Conservation (phyloP, 2,113 vertebrate species). For the Malurus alboscapulatus region DNA sequence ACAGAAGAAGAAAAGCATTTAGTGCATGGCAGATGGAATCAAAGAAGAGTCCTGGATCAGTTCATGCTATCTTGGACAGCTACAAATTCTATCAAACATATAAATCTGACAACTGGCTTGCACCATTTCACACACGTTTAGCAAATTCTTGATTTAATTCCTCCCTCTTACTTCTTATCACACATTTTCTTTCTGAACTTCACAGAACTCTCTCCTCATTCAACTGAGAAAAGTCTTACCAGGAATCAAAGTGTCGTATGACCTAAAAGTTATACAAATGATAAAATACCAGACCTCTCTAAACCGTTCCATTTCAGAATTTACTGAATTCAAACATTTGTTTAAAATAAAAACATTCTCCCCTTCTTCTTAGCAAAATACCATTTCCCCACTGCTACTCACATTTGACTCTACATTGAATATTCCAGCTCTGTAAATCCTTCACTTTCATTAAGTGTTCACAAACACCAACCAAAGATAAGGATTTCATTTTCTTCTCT, state of each 20-base stretch:
- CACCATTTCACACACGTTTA: not conserved
- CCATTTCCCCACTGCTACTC: not conserved
- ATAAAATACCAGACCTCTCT: not conserved
- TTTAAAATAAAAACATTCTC: not conserved
- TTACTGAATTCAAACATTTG: not conserved
- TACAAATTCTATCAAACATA: not conserved
- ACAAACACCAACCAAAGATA: not conserved
- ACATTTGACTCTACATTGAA: not conserved
- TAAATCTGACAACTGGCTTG: not conserved
- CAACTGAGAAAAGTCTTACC: not conserved
- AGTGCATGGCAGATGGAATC: not conserved
- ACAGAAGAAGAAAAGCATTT: not conserved
- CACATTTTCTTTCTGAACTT: not conserved
- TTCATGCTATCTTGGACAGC: not conserved
- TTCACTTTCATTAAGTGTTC: not conserved
- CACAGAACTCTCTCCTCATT: not conserved
- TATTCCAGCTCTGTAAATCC: not conserved
- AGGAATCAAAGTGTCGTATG: not conserved
- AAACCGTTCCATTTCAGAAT: not conserved
- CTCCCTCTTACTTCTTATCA: not conserved
- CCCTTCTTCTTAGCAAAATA: not conserved
- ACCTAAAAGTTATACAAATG: not conserved
- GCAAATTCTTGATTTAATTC: not conserved
- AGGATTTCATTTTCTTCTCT: not conserved
- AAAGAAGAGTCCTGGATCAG: not conserved